Evolutionary conservation across 2,888 invertebrate genomes (phyloP).

Genomic region (Sinotaia quadrata): DNA sequence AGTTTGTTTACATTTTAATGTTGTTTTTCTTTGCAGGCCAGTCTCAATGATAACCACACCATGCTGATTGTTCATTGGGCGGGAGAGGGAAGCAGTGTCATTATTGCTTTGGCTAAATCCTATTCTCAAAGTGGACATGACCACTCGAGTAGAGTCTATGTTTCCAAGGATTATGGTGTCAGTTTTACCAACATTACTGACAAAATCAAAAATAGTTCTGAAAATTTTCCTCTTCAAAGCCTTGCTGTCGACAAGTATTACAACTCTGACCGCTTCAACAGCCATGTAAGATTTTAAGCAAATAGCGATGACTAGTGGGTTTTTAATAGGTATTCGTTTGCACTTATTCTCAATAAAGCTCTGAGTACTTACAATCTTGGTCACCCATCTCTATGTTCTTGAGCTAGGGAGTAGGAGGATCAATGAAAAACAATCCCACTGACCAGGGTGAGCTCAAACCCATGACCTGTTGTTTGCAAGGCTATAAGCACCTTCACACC

Average conservation of each 20-base stretch:
- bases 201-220: constrained; percentile 77
- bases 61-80: constrained; percentile 95
- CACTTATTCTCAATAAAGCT: too few relatives aligned
- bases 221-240: too few relatives aligned
- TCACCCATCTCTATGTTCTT: too few relatives aligned
- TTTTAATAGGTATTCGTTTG: too few relatives aligned
- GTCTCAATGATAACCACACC: constrained; percentile 88
- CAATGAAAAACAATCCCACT: too few relatives aligned
- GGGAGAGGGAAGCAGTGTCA: constrained; percentile 87
- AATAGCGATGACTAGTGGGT: too few relatives aligned
- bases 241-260: constrained; percentile 88
- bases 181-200: constrained; percentile 84
- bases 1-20: background rate
- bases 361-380: too few relatives aligned
- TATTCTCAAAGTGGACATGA: constrained; percentile 77
- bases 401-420: too few relatives aligned
- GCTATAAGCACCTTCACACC: too few relatives aligned
- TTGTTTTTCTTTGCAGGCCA: constrained; percentile 76
- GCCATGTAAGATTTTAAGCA: constrained; percentile 80
- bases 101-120: constrained; percentile 84
- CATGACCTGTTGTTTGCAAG: too few relatives aligned
- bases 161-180: constrained; percentile 88
- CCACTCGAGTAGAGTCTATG: constrained; percentile 14
- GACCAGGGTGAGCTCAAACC: too few relatives aligned
- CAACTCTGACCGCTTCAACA: constrained; percentile 85